Conservation (phyloP, 2,888 invertebrate genomes). For the Pelosia muscerda region DNA sequence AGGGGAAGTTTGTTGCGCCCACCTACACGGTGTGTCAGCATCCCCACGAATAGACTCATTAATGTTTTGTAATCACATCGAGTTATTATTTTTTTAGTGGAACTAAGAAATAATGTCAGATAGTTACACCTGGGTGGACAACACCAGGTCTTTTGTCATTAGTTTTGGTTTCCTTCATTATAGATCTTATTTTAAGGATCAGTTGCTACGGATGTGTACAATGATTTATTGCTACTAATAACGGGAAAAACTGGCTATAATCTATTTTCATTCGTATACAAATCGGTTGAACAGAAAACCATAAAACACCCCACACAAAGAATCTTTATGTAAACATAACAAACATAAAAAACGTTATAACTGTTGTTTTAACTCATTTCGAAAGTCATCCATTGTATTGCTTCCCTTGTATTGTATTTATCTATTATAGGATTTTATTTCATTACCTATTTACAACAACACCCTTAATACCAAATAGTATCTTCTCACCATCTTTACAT, state of each 20-base stretch:
- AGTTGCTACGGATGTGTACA: constrained; percentile 78
- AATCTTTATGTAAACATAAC: constrained; percentile 86
- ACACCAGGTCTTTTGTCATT: not conserved
- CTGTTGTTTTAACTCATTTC: constrained; percentile 86
- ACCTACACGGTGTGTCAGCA: constrained; percentile 14
- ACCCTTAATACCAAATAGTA: constrained; percentile 16
- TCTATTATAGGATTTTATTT: constrained; percentile 67
- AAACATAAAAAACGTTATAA: constrained; percentile 82
- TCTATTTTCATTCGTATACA: constrained; percentile 86
- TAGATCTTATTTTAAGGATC: constrained; percentile 80
- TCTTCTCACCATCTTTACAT: not conserved
- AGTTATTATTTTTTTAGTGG: not conserved
- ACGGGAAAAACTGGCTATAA: constrained; percentile 86
- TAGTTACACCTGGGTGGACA: not conserved
- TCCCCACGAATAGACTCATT: constrained; percentile 51
- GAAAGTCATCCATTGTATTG: constrained; percentile 78
- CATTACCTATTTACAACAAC: constrained; percentile 10
- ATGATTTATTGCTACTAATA: constrained; percentile 85
- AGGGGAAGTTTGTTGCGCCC: constrained; percentile 30
- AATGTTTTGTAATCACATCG: constrained; percentile 56
- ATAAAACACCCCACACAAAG: constrained; percentile 86
- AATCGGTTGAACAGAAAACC: constrained; percentile 86
- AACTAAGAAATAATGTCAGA: not conserved
- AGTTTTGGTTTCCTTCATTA: constrained; percentile 58
- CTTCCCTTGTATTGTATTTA: constrained; percentile 65